A percentile compares a stretch with the other conserved stretches of the same genome.
phyloP scores from a whole-genome alignment of 2,797 vertebrate genomes.

The Thamnophis elegans region DNA sequence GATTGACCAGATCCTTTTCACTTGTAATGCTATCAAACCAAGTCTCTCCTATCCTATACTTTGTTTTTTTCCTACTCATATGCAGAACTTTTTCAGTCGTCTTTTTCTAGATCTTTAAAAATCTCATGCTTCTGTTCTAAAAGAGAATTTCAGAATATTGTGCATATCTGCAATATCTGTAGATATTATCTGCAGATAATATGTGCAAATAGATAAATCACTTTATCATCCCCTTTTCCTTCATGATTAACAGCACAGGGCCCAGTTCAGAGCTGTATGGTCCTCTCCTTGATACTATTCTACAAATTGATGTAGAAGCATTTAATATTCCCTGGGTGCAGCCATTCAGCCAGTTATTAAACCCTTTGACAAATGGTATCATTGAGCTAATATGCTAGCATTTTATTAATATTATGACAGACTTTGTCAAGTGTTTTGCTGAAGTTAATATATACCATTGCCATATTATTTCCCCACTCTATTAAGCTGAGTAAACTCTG shows the following conservation, averaged over 20 bases:
- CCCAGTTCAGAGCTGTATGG: neutral
- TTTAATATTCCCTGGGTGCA: neutral
- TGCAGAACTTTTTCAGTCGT: neutral
- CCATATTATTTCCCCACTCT: neutral
- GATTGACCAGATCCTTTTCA: neutral
- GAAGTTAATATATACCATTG: neutral
- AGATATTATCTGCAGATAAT: no score
- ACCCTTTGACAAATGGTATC: neutral
- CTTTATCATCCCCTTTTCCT: neutral
- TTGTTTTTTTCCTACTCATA: neutral
- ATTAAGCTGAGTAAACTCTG: neutral
- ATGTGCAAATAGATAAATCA: neutral
- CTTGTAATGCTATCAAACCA: neutral
- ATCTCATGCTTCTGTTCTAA: neutral
- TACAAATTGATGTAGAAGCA: neutral
- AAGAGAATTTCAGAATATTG: neutral
- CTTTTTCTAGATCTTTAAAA: neutral
- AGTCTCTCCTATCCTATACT: neutral
- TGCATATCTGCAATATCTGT: no score
- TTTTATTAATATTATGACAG: neutral
- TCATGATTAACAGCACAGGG: neutral
- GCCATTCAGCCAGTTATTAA: neutral
- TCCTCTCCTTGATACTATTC: neutral
- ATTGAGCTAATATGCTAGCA: neutral
- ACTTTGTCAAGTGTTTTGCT: neutral